Percentiles rank a stretch among this genome's conserved stretches.
These are phyloP conservation scores for Xiphophorus hellerii DNA, from an alignment of 2,113 vertebrate species.

Conservation along the genomic window DNA sequence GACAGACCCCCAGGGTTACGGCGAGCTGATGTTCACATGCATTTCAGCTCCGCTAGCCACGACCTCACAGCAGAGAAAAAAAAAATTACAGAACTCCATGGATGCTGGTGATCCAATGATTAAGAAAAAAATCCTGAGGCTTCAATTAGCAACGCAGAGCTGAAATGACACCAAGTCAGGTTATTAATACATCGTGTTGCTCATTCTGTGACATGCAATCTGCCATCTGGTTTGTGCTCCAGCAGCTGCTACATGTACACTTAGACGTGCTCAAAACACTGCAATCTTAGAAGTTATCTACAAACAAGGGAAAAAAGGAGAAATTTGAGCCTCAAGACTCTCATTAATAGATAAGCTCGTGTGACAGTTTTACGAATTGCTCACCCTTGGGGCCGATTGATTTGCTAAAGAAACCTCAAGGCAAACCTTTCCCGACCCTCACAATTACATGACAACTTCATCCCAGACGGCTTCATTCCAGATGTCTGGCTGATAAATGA, in stretches of 20 bases:
- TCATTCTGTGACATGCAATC: constrained; percentile 14
- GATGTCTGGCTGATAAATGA: not conserved
- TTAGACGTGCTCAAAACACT: not conserved
- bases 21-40: constrained; percentile 5
- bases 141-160: constrained; percentile 2
- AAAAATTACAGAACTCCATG: not conserved
- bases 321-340: not conserved
- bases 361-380: not conserved
- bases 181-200: constrained; percentile 34
- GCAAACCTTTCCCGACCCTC: not conserved
- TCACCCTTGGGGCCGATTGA: not conserved
- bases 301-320: not conserved
- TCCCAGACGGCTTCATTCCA: not conserved
- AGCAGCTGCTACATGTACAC: not conserved
- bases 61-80: not conserved
- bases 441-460: not conserved
- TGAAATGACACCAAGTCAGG: constrained; percentile 4
- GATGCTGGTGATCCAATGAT: no score
- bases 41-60: not conserved
- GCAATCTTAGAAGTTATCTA: not conserved
- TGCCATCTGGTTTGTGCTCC: constrained; percentile 15
- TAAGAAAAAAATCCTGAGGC: not conserved
- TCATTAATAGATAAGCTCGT: not conserved
- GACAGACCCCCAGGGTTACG: constrained; percentile 12
- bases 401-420: not conserved